Base-by-base conservation (phyloP, 2,113 vertebrate genomes). In the Embiotoca jacksoni region DNA sequence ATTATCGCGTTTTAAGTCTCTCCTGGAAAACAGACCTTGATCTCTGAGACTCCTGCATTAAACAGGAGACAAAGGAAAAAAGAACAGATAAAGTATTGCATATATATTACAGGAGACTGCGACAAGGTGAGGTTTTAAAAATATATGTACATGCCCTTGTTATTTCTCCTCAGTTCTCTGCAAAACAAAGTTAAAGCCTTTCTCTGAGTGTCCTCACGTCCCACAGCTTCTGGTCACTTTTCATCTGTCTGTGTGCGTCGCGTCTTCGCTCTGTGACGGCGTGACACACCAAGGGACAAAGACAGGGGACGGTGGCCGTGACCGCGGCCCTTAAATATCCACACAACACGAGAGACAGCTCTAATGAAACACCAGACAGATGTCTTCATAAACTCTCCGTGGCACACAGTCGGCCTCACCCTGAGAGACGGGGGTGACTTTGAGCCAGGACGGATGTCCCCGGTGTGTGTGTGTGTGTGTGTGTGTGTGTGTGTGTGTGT, bases 361-460 rank as follows among this genome's bases (percentile, higher is more conserved):
- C 79, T 91, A 88, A 92, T 92, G 82, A 91, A 92, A 91, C 88
- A 88, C 65, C 80, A 72, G 61, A 83, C 90, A 83, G 84, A 90
- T 86, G 88, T 90, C 88, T 87, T 88, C 80, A 83, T 89, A 78
- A 88, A 87, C 54, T 76, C 64, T 70, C 72, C 1, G 65, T 32
- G 56, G 59, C 75, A 75, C 60, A 55, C 72, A 62, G 75, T 16
- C 82, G 5, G 64, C 76, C 75, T 78, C 84, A 55, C 62, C 8
- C 65, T 47, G 68, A 85, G 81, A 73, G 75, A 84, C 16, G 55
- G 72, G 80, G 90, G 88, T 91, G 89, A 93, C 89, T 89, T 92
- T 93, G 84, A 92, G 79, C 52, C 57, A 61, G 70, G 77, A 59
- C 3, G 62, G 73, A 61, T 72, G 62, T 84, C 69, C 35, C 70